Percentiles rank a stretch among this genome's conserved stretches.
These are phyloP conservation scores for Calameuta pallipes DNA, from an alignment of 2,888 invertebrate species.

Conservation along the genomic window DNA sequence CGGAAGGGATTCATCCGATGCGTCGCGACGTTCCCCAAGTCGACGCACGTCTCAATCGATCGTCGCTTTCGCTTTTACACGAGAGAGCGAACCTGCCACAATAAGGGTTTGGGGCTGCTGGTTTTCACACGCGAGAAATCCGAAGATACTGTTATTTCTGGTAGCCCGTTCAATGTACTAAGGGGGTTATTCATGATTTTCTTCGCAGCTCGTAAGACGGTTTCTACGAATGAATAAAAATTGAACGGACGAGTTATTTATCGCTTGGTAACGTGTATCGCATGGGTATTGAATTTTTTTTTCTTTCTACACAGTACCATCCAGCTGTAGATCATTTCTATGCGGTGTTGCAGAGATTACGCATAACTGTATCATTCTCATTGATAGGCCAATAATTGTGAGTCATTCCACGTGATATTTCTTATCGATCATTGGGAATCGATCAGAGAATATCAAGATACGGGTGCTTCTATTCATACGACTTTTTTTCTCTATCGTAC, in stretches of 20 bases:
- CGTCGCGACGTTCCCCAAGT: slow-evolving; percentile 31
- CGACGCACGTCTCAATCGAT: slow-evolving; percentile 38
- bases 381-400: background rate
- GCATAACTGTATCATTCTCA: background rate
- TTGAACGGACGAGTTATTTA: slow-evolving; percentile 31
- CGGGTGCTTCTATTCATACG: background rate
- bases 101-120: background rate
- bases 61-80: slow-evolving; percentile 20
- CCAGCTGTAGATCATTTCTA: background rate
- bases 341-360: background rate
- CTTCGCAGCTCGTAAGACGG: background rate
- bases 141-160: slow-evolving; percentile 8
- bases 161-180: slow-evolving; percentile 7
- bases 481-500: background rate
- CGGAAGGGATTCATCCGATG: slow-evolving; percentile 36
- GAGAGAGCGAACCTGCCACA: background rate
- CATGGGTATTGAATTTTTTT: background rate
- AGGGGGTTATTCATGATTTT: slow-evolving; percentile 8
- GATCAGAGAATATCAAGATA: background rate
- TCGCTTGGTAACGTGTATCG: slow-evolving; percentile 5
- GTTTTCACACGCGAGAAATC: slow-evolving; percentile 7
- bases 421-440: background rate
- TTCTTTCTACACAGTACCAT: background rate
- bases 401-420: background rate
- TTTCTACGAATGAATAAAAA: background rate